Conservation (phyloP, 2,113 vertebrate species). For the Rhynchopsitta pachyrhyncha region DNA sequence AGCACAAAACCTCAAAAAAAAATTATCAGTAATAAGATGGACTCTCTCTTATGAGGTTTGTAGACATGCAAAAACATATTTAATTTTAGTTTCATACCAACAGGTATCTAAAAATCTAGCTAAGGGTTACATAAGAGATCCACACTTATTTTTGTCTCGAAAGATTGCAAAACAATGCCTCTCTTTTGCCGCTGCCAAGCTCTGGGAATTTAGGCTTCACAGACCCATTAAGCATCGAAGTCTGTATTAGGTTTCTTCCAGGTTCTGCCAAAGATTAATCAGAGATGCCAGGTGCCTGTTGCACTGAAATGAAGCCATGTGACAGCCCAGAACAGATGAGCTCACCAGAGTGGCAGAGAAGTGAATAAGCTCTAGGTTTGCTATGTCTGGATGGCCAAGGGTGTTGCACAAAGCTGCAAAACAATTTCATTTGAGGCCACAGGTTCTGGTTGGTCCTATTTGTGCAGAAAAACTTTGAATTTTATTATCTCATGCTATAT, state of each 20-base stretch:
- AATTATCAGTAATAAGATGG: neutral
- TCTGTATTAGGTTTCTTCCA: neutral
- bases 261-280: neutral
- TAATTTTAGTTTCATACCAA: neutral
- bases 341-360: neutral
- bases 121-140: neutral
- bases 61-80: neutral
- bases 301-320: neutral
- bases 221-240: neutral
- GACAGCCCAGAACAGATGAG: neutral
- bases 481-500: neutral
- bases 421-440: neutral
- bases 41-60: neutral
- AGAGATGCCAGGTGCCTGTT: neutral
- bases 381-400: neutral
- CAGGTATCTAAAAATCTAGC: neutral
- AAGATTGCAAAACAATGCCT: neutral
- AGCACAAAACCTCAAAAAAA: neutral
- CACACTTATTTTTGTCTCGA: conserved; percentile 12
- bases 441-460: neutral
- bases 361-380: neutral
- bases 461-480: neutral
- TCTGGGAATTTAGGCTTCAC: neutral
- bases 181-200: conserved; percentile 29
- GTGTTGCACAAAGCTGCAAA: neutral